phyloP scores from a whole-genome alignment of 2,113 vertebrate genomes.

The Hemiprocne comata region DNA sequence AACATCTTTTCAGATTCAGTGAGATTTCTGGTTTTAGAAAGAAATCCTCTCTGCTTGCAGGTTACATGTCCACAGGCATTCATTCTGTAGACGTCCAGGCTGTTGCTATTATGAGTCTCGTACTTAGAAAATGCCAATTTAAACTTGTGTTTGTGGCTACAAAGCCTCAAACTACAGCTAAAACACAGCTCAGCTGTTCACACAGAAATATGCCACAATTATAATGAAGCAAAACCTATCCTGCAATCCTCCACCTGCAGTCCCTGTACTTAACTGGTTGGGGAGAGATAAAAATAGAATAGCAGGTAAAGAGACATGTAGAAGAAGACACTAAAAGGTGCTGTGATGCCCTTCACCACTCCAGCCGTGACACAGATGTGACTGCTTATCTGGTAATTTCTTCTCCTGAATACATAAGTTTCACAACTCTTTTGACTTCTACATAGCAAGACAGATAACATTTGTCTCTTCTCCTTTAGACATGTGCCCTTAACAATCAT shows the following conservation, averaged over 20 bases:
- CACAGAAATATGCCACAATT: background rate
- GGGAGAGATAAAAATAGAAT: conserved; percentile 16
- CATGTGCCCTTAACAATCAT: background rate
- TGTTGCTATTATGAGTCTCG: background rate
- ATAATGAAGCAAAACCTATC: background rate
- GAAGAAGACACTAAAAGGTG: background rate
- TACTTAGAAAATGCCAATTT: background rate
- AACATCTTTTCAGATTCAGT: background rate
- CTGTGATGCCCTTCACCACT: background rate
- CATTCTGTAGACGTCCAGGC: background rate
- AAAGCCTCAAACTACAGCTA: background rate
- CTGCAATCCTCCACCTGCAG: background rate
- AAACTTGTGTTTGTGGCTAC: background rate
- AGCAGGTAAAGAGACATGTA: background rate
- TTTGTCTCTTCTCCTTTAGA: background rate
- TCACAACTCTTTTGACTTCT: background rate
- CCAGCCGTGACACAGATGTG: background rate
- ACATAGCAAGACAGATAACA: background rate
- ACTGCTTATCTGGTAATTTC: background rate
- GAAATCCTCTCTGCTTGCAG: background rate
- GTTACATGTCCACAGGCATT: background rate
- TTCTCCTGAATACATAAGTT: background rate
- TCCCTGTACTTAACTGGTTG: background rate
- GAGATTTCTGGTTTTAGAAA: background rate
- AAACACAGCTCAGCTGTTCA: background rate